Conservation (phyloP, 2,113 vertebrate genomes). For the Leiothrix lutea region DNA sequence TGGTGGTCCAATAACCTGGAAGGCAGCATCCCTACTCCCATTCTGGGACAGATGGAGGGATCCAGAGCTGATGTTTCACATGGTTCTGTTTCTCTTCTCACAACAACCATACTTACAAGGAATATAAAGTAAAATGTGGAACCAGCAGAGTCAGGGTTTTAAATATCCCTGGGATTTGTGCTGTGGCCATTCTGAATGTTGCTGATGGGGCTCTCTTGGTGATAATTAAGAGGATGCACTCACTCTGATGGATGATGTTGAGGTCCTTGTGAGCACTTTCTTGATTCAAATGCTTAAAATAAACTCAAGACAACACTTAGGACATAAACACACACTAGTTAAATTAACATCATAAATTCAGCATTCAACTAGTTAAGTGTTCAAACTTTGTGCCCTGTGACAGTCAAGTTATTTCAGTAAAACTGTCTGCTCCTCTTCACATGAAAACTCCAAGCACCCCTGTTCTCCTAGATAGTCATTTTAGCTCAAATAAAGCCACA, state of each 20-base stretch:
- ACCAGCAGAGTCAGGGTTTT: background rate
- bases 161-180: background rate
- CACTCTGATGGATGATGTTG: background rate
- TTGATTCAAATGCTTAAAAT: background rate
- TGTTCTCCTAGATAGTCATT: background rate
- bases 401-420: background rate
- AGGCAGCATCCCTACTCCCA: rapidly evolving
- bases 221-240: background rate
- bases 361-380: too few species aligned
- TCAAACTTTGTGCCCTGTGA: background rate
- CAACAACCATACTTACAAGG: background rate
- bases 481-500: background rate
- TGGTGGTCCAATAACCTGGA: background rate
- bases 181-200: background rate
- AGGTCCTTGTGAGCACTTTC: background rate
- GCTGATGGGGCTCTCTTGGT: background rate
- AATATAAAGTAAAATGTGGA: background rate
- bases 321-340: background rate
- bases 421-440: background rate
- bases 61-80: background rate
- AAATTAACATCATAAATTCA: background rate
- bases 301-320: background rate
- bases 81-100: background rate
- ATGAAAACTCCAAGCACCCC: background rate
- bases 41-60: background rate